These are phyloP conservation scores for Drosophila barbarae DNA, from an alignment of 2,888 invertebrate species.

Conservation along the genomic window DNA sequence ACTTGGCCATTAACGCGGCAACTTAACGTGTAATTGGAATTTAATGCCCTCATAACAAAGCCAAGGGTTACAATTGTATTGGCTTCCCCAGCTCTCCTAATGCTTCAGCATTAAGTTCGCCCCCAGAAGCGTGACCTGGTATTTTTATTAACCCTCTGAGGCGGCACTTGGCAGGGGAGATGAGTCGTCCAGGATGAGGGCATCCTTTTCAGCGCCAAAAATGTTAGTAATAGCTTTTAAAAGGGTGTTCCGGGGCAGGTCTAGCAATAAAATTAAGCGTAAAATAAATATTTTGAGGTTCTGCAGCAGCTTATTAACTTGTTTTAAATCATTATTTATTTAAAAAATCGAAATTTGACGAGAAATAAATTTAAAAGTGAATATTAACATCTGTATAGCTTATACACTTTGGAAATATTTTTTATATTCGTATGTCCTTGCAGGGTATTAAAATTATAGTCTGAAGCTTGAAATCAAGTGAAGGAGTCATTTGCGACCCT, in stretches of 20 bases:
- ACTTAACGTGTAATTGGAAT: conserved; percentile 69
- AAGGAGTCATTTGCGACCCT: background rate
- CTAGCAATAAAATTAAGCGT: background rate
- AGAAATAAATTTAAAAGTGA: too few species aligned
- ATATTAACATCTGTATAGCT: too few species aligned
- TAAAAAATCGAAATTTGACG: background rate
- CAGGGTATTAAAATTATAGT: too few species aligned
- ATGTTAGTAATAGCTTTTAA: conserved; percentile 3
- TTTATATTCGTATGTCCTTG: too few species aligned
- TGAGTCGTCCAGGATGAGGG: conserved; percentile 10
- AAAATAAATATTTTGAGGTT: background rate
- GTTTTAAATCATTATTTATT: background rate
- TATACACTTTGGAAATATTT: too few species aligned
- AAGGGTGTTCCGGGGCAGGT: background rate
- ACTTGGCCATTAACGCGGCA: conserved; percentile 67
- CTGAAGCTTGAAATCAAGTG: too few species aligned
- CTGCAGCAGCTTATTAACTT: background rate
- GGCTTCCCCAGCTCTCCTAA: conserved; percentile 29
- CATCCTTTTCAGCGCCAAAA: conserved; percentile 1
- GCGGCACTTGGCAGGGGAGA: conserved; percentile 1
- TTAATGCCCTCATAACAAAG: conserved; percentile 57
- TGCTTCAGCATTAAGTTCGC: conserved; percentile 30
- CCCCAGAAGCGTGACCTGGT: conserved; percentile 38
- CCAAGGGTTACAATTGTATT: conserved; percentile 47
- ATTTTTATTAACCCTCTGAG: conserved; percentile 26